Base-by-base conservation (phyloP, 2,888 invertebrate species). In the Dusona sp. region DNA sequence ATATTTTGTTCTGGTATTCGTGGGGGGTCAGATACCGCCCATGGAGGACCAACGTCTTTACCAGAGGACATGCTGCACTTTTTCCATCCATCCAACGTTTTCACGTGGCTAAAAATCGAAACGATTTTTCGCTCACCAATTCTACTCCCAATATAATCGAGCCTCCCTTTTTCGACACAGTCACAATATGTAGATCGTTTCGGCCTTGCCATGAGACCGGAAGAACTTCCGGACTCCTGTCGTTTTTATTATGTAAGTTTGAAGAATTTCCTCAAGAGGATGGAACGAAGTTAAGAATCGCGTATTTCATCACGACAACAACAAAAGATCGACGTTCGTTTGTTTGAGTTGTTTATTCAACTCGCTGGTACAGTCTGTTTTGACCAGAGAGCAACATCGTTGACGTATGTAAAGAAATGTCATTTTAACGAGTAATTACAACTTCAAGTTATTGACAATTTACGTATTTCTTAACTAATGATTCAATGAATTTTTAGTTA, bases 21-120 rank as follows among this genome's bases (percentile, higher is more conserved):
- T 92, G 92, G 93, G 93, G 92, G 93, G 93, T 91, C 92, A 88
- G 42, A 89, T 90, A 83, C 91, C 92, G 92, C 91, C 92, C 92
- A 91, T 90, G 91, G 89, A 57, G 91, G 73, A 67, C 78, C 70
- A 74, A 22, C 78, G 74, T 77, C 82, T 87, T 57, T 72, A 48
- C 51, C 29, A 85, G 13, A 61, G 79, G 84, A 51, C 86, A 78
- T 81, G 38, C 80, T 85, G 81, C 88, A 87, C 75, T 84, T 77
- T 88, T 88, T 88, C 79, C 79, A 65, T 51, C 70, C 85, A 86
- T 74, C 77, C 64, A 48, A 83, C 64, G 42, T 74, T 29, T 42
- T 72, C 75, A 84, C 80, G 85, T 84, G 78, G 64, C 77, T 61
- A 68, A 72, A 73, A 70, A 61, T 78, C 72, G 51, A 51, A 77